Percentiles rank a stretch among this genome's conserved stretches.
Evolutionary conservation across 2,113 vertebrate genomes (phyloP).

Genomic region (Vulpes ferrilata): DNA sequence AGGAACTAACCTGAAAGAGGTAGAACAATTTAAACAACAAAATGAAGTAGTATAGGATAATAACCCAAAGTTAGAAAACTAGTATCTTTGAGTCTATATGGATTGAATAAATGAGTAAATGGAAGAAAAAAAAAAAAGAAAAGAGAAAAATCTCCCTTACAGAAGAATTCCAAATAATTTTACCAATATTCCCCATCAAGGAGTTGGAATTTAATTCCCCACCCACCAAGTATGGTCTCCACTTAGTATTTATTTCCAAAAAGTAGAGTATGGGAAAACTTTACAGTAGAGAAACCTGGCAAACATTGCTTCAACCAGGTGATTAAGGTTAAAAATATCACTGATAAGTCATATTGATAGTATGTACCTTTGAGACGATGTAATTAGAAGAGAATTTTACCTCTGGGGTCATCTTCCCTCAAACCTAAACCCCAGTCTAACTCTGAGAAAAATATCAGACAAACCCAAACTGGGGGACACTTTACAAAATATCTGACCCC

Average conservation of each 20-base stretch:
- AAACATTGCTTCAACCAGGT: slow-evolving; percentile 7
- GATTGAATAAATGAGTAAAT: neutral
- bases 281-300: neutral
- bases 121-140: neutral
- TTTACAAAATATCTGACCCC: slow-evolving; percentile 31
- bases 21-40: neutral
- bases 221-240: neutral
- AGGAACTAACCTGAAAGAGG: neutral
- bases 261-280: neutral
- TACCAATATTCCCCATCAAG: neutral
- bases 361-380: neutral
- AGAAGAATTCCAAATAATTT: slow-evolving; percentile 60
- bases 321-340: neutral
- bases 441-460: neutral
- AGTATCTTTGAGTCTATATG: neutral
- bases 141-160: neutral
- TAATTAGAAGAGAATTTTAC: neutral
- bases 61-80: neutral
- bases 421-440: neutral
- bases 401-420: neutral
- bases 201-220: neutral
- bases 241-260: slow-evolving; percentile 40
- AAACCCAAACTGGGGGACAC: neutral
- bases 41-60: neutral
- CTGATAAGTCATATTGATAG: neutral